Base-by-base conservation (phyloP, 2,888 invertebrate species). In the Adelognathus sp. region DNA sequence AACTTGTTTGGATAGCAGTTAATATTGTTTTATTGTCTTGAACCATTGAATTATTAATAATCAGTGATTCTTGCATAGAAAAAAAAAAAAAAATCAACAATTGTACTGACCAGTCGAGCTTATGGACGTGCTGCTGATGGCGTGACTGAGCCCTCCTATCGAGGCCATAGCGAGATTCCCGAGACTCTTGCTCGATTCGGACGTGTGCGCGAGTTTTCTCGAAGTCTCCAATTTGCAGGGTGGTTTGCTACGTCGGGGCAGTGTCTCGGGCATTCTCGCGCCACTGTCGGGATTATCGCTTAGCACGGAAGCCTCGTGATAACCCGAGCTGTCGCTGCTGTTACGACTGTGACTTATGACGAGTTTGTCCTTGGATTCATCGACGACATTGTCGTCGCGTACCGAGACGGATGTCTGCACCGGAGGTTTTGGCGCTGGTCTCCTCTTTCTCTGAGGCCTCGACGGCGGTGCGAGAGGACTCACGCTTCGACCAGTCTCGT, bases 301-400 rank as follows among this genome's bases (percentile, higher is more conserved):
- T 60, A 93, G 92, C 63, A 94, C 93, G 5, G 95, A 95, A 0
- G 95, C 94, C 87, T 95, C 95, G 88, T 95, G 95, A 87, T 95
- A 95, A 0, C 95, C 95, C 73, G 95, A 95, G 84, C 95, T 95
- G 88, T 95, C 95, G 80, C 95, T 95, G 90, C 95, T 95, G 86
- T 95, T 95, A 80, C 95, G 92, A 46, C 95, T 95, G 92, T 95
- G 95, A 85, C 93, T 93, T 78, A 94, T 93, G 46, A 93, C 91
- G 85, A 94, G 86, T 87, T 92, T 90, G n/a, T 89, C 89, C 52
- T 88, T 90, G 31, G 84, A 50, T 76, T 81, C 85, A 81, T 76
- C 80, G 77, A 90, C 89, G 61, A 88, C 89, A 21, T 70, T 64
- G 18, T 71, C 77, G 31, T 50, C 72, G 70, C 41, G 86, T 84